Conservation (phyloP, 1,140 invertebrate genomes). For the Bathynomus jamesi region DNA sequence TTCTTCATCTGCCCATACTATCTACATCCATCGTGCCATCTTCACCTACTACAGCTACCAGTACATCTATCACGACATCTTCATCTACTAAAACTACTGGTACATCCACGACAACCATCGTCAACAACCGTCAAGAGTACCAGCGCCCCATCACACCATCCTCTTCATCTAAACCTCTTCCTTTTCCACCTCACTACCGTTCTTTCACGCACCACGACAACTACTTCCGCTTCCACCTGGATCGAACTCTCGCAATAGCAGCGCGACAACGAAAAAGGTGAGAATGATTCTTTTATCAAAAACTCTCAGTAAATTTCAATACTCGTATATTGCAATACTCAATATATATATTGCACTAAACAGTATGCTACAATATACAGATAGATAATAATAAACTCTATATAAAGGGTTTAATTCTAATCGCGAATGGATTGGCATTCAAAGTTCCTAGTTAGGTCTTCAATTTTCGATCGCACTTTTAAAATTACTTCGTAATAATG, state of each 20-base stretch:
- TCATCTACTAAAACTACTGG: neutral
- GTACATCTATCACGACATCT: neutral
- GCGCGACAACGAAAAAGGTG: neutral
- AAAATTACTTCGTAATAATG: too few relatives aligned
- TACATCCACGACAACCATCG: neutral
- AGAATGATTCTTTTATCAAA: neutral
- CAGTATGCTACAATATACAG: too few relatives aligned
- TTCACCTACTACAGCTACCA: constrained; percentile 6
- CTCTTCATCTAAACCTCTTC: constrained; percentile 1
- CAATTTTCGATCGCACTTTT: too few relatives aligned
- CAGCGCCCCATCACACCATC: neutral
- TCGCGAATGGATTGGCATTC: too few relatives aligned
- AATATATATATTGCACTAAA: too few relatives aligned
- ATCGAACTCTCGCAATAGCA: neutral
- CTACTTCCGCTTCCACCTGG: neutral
- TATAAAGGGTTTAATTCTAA: too few relatives aligned
- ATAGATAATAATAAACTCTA: too few relatives aligned
- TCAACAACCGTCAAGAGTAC: neutral
- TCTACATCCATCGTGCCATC: neutral
- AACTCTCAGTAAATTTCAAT: too few relatives aligned
- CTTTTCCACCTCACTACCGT: constrained; percentile 1
- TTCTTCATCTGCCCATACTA: too few relatives aligned
- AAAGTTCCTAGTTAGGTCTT: too few relatives aligned
- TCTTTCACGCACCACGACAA: neutral
- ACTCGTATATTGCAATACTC: too few relatives aligned